Evolutionary conservation across 2,797 vertebrate genomes (phyloP).

Genomic region (Phoeniculus purpureus): DNA sequence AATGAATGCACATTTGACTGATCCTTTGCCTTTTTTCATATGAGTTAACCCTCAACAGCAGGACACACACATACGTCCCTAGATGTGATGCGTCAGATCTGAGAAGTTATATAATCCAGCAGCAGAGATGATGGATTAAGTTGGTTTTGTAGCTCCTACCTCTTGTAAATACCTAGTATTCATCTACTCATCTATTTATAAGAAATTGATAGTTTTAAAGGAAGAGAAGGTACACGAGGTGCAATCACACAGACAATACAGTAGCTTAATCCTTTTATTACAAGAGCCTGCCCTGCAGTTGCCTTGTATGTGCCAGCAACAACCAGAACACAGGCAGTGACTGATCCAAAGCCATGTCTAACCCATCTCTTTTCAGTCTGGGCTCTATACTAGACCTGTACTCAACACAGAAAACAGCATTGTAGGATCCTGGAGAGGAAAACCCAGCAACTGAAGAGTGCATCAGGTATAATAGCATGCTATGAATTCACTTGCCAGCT

Average conservation of each 20-base stretch:
- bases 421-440: neutral
- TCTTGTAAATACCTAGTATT: neutral
- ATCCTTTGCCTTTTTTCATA: neutral
- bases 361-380: neutral
- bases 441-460: neutral
- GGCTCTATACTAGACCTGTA: neutral
- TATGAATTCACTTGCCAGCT: neutral
- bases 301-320: neutral
- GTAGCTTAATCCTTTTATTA: neutral
- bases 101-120: neutral
- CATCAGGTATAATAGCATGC: neutral
- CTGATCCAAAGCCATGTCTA: neutral
- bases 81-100: too few species aligned
- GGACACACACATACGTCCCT: too few species aligned
- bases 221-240: neutral
- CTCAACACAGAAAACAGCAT: accelerated
- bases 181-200: neutral
- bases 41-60: neutral
- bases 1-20: neutral
- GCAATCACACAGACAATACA: neutral
- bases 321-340: neutral
- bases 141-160: neutral
- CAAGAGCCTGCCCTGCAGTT: neutral
- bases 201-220: neutral
- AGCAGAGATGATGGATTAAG: neutral